phyloP scores from a whole-genome alignment of 2,113 vertebrate genomes.

The Murina feae region DNA sequence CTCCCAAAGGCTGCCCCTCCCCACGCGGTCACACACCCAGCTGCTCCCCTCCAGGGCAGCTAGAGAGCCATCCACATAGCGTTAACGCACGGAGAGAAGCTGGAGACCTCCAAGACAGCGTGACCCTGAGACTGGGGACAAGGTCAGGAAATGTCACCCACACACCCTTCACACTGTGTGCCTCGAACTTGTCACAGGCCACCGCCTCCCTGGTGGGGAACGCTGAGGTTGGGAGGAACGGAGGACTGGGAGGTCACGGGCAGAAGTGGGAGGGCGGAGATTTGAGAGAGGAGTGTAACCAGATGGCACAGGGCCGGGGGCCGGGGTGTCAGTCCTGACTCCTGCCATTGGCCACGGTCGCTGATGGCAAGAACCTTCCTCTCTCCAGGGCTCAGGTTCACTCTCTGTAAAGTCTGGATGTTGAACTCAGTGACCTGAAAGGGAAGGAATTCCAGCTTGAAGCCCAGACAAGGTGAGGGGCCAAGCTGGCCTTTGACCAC shows the following conservation, averaged over 20 bases:
- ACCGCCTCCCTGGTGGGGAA: neutral
- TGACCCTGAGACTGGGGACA: constrained; percentile 68
- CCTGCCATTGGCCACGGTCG: neutral
- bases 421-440: constrained; percentile 18
- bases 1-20: neutral
- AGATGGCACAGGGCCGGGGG: neutral
- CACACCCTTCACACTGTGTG: neutral
- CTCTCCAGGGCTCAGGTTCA: neutral
- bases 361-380: neutral
- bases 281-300: neutral
- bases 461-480: neutral
- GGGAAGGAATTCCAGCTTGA: neutral
- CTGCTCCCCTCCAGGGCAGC: neutral
- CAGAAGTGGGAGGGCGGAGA: neutral
- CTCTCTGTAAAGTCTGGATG: constrained; percentile 25
- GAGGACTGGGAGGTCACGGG: neutral
- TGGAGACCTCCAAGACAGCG: neutral
- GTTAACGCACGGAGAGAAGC: neutral
- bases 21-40: constrained; percentile 20
- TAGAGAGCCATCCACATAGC: neutral
- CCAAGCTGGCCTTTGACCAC: neutral
- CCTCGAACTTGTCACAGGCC: neutral
- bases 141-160: constrained; percentile 70
- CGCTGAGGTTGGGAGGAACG: neutral
- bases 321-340: neutral